Base-by-base conservation (phyloP, 2,797 vertebrate species). In the Buceros bicornis region DNA sequence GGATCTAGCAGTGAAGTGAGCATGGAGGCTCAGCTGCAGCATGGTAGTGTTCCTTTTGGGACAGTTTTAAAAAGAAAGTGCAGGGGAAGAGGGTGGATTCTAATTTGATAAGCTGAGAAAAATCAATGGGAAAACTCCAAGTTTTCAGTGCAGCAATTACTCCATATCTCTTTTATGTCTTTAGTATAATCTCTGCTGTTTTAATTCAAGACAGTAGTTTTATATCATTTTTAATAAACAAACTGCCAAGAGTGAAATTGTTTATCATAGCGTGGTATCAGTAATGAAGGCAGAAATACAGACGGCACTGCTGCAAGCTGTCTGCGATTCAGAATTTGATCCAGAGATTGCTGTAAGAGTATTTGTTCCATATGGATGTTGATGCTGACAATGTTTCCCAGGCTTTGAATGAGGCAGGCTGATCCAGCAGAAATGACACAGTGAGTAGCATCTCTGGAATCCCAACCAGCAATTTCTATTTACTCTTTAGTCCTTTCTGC, bases 381-480 rank as follows among this genome's bases (percentile, higher is more conserved):
- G 76, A 81, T 35, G 51, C 26, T 72, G 54, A 64, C 1, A 2
- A 21, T 65, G n/a, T 45, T 90, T 95, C 57, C 74, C 33, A n/a
- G 48, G 50, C 78, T 89, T 26, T 94, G 53, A 92, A 93, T 85
- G 78, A 85, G 71, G 33, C 53, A 71, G 78, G 81, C 42, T 92
- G 86, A 94, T 87, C 42, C 71, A 85, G 81, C 88, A 92, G 48
- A 94, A 94, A 84, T 48, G 53, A 35, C 57, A 64, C 28, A 89
- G 50, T 37, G 33, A 92, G 35, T 72, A 87, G 47, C 58, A 76
- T 29, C 53, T 74, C 78, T 78, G 67, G 35, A 89, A 87, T 92
- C 40, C 21, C 1, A 3, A 31, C 28, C 57, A 74, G 50, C 22
- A 87, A 51, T 93, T 93, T 87, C 61, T 74, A 28, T 57, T 80